Evolutionary conservation across 2,113 vertebrate genomes (phyloP), one percentile per base, ranked within the genome.

Genomic region (Paralichthys olivaceus): DNA sequence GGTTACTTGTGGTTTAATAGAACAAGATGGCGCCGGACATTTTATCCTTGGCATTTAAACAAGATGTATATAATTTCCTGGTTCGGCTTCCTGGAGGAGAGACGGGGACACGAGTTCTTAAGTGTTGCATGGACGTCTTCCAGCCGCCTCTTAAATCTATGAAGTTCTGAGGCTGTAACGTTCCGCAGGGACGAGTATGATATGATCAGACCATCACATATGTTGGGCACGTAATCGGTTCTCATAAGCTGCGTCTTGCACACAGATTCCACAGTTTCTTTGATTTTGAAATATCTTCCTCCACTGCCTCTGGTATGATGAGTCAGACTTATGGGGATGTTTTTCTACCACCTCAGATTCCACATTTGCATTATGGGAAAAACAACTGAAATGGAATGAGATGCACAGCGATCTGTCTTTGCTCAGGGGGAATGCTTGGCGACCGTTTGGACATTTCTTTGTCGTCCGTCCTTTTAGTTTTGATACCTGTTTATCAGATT

Each of bases 211-310:
- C 13, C 7, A 58, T 67, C 77, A 3, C 71, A 72, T 58, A 23
- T 77, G 66, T 77, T 72, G 62, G 8, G 40, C 58, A 43, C 76
- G 60, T 75, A 77, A 67, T 53, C 56, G 11, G 37, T 9, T 76
- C n/a, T 43, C 7, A 3, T 43, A 54, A 59, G 0, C 63, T 0
- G 54, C 3, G 23, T 34, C 62, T 66, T 22, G 2, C 34, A 8
- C 29, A 28, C 79, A 23, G 25, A 25, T 23, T 56, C 68, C 37
- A 4, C 43, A 49, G 45, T 7, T 11, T 40, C 56, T 76, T 75
- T 84, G 71, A 84, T n/a, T 79, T 77, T 66, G 64, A 75, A 72
- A 60, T 37, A 11, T 47, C 62, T 79, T 53, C 25, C 53, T 72
- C 55, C 20, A 0, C 68, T 20, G 74, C 77, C 67, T 19, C 20